Evolutionary conservation across 2,113 vertebrate species (phyloP).

Genomic region (Heteronetta atricapilla): DNA sequence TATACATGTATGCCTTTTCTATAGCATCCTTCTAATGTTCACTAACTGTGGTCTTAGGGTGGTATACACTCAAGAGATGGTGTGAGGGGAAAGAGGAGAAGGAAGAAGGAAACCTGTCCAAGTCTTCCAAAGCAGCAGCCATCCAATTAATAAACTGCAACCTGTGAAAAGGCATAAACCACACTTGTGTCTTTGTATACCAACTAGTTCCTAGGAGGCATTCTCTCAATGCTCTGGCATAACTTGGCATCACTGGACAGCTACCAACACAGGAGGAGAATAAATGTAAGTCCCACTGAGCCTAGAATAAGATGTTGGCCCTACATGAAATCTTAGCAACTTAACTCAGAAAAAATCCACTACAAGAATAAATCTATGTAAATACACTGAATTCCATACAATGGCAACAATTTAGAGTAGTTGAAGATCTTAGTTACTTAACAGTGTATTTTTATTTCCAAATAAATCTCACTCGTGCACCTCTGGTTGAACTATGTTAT

Average conservation of each 20-base stretch:
- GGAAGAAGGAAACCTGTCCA: neutral
- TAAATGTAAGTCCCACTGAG: neutral
- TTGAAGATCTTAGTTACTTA: neutral
- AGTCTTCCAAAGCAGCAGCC: neutral
- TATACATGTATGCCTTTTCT: fast-evolving
- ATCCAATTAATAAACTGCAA: neutral
- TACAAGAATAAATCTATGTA: neutral
- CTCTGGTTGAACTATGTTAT: neutral
- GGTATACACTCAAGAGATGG: neutral
- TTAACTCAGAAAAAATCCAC: neutral
- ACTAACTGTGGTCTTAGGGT: neutral
- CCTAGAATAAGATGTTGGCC: neutral
- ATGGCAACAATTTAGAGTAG: neutral
- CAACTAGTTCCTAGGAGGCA: neutral
- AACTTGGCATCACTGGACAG: neutral
- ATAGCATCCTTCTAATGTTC: neutral
- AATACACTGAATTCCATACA: neutral
- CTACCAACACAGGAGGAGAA: neutral
- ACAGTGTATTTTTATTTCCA: neutral
- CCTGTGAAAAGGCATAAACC: neutral
- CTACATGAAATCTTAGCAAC: neutral
- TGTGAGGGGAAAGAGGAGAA: neutral
- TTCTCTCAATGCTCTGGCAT: neutral
- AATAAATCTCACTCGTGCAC: neutral
- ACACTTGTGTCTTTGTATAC: neutral